Conservation (phyloP, 92 coral and sea anemone genomes). For the Desmophyllum pertusum region DNA sequence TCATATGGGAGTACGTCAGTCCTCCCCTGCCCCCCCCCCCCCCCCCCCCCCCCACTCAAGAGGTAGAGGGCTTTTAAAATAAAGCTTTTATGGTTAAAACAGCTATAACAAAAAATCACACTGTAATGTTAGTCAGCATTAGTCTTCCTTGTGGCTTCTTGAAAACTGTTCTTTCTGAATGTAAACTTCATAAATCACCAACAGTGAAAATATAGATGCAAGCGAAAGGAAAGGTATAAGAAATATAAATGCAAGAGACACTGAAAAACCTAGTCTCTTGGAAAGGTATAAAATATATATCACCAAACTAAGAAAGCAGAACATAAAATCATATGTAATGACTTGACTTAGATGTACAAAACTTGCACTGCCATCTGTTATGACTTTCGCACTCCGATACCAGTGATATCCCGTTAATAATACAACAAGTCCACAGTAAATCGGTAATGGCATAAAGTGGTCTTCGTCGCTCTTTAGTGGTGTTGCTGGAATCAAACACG, state of each 20-base stretch:
- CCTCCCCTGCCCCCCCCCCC: no score
- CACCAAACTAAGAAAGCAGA: slow-evolving; percentile 50
- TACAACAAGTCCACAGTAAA: slow-evolving; percentile 15
- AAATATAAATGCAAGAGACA: slow-evolving; percentile 39
- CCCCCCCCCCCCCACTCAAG: no score
- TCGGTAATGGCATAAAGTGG: slow-evolving; percentile 6
- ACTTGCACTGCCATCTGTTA: slow-evolving; percentile 16
- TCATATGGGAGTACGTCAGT: no score
- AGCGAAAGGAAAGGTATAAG: slow-evolving; percentile 69
- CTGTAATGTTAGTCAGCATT: not conserved
- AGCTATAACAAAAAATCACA: not conserved
- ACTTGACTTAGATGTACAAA: slow-evolving; percentile 50
- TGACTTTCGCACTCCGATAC: slow-evolving; percentile 14
- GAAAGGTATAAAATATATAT: slow-evolving; percentile 39
- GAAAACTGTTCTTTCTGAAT: slow-evolving; percentile 20
- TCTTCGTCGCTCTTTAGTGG: slow-evolving; percentile 27
- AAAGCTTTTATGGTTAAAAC: no score
- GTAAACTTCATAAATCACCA: slow-evolving; percentile 63
- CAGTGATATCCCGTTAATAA: slow-evolving; percentile 54
- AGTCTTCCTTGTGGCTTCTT: slow-evolving; percentile 43
- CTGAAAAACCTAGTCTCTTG: not conserved
- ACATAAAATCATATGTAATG: slow-evolving; percentile 45
- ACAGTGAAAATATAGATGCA: slow-evolving; percentile 59
- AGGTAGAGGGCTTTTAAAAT: no score
- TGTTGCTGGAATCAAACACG: slow-evolving; percentile 58